A percentile compares a stretch with the other conserved stretches of the same genome.
Conservation (phyloP, 2,888 invertebrate species). For the Morpho achilles region DNA sequence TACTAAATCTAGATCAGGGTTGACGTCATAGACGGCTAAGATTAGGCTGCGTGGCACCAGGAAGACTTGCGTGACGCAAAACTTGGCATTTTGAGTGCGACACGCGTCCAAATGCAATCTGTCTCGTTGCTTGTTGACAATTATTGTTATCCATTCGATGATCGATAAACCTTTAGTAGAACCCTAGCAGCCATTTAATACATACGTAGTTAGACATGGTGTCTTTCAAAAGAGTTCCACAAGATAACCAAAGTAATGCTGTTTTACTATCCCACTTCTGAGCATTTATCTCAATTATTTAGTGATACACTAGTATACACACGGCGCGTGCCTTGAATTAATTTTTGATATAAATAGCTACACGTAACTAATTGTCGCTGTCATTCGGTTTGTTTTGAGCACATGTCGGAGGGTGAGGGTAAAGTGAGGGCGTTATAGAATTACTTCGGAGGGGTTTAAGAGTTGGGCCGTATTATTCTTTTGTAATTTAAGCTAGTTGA, state of each 20-base stretch:
- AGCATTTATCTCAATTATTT: neutral
- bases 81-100: slow-evolving; percentile 43
- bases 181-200: too few relatives aligned
- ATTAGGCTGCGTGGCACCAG: slow-evolving; percentile 48
- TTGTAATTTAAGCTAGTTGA: neutral
- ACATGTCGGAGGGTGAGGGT: neutral
- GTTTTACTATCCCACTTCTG: too few relatives aligned
- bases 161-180: too few relatives aligned
- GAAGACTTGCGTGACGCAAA: slow-evolving; percentile 48
- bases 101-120: neutral
- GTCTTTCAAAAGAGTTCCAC: too few relatives aligned
- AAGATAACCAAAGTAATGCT: too few relatives aligned
- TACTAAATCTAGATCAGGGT: slow-evolving; percentile 46
- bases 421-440: neutral
- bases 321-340: neutral
- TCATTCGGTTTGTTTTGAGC: neutral
- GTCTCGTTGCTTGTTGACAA: too few relatives aligned
- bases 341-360: slow-evolving; percentile 2
- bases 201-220: too few relatives aligned
- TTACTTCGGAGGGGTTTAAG: neutral
- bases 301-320: neutral
- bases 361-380: slow-evolving; percentile 1
- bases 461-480: neutral
- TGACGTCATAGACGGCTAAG: slow-evolving; percentile 54
- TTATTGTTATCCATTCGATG: too few relatives aligned